Percentiles rank a stretch among this genome's conserved stretches.
These are phyloP conservation scores for Dynastes tityus DNA, from an alignment of 2,888 invertebrate species.

Conservation along the genomic window DNA sequence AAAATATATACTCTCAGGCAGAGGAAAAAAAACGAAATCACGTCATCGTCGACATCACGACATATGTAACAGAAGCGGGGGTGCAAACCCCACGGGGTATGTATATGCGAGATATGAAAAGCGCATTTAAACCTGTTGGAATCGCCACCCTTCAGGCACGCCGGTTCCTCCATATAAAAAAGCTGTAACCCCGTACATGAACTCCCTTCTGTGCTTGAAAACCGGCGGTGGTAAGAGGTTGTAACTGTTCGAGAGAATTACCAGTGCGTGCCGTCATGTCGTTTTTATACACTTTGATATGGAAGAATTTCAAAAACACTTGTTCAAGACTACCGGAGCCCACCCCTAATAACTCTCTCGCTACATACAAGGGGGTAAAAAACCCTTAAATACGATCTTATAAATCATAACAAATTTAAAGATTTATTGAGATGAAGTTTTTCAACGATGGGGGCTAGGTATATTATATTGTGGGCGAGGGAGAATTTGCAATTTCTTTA, in stretches of 20 bases:
- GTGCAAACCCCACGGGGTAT: slow-evolving; percentile 60
- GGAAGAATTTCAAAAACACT: slow-evolving; percentile 60
- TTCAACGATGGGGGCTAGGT: not conserved
- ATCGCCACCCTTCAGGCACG: slow-evolving; percentile 56
- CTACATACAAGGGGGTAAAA: slow-evolving; percentile 55
- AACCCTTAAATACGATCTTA: slow-evolving; percentile 54
- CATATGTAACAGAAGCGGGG: slow-evolving; percentile 55
- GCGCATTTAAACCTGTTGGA: slow-evolving; percentile 69
- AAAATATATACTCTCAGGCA: slow-evolving; percentile 1
- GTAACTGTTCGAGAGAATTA: slow-evolving; percentile 62
- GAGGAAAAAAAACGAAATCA: slow-evolving; percentile 26
- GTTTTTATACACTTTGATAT: slow-evolving; percentile 53
- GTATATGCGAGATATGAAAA: slow-evolving; percentile 65
- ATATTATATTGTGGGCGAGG: slow-evolving; percentile 7
- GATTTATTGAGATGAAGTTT: slow-evolving; percentile 47
- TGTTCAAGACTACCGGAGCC: slow-evolving; percentile 55
- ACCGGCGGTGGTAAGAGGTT: slow-evolving; percentile 57
- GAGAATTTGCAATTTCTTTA: slow-evolving; percentile 44
- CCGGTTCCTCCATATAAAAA: slow-evolving; percentile 40
- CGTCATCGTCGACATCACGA: slow-evolving; percentile 41
- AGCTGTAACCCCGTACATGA: not conserved
- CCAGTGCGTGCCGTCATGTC: slow-evolving; percentile 51
- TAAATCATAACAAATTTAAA: slow-evolving; percentile 49
- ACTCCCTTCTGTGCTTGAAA: slow-evolving; percentile 10
- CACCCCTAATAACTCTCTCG: slow-evolving; percentile 49